Evolutionary conservation across 2,113 vertebrate species (phyloP), one percentile per base, ranked within the genome.

Genomic region (Leucopsar rothschildi): DNA sequence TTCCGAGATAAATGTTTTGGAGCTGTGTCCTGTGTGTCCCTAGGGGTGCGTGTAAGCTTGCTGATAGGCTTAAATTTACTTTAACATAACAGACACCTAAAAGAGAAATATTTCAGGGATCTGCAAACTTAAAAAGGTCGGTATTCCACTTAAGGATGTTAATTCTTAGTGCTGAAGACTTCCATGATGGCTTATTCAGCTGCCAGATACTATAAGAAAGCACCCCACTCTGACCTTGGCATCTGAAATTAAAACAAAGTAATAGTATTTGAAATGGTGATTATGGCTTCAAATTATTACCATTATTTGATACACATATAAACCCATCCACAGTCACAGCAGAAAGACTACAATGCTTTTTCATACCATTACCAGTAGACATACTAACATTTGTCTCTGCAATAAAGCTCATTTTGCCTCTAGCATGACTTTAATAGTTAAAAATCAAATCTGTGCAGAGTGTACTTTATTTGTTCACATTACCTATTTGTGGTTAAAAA

Each of bases 381-480:
- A 22, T 8, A 35, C 25, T 23, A 35, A 53, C 5, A 22, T 40
- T 21, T 90, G n/a, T 33, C 35, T 45, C 64, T 80, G 50, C 44
- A 94, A 87, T 63, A 72, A 94, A 89, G 11, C 44, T 44, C 4
- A 20, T 61, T 77, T 55, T 66, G 76, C 68, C 85, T 86, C 53
- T 82, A 93, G 88, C 60, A 81, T 84, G 47, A 96, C 81, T 91
- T 96, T 90, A 96, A 95, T 79, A 90, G 88, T 87, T 53, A 57
- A 97, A 95, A 89, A 86, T 33, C 85, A 44, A 72, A 91, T 80
- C 71, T 95, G 94, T 97, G 95, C 82, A 94, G 95, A 95, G 97
- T 94, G 95, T 94, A 93, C 93, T 98, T 98, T 97, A 98, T 97
- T 98, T 96, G 95, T 97, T 98, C 97, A 98, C 97, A 95, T 98